A percentile compares a stretch with the other conserved stretches of the same genome.
These are phyloP conservation scores for Zygogramma bicolorata DNA, from an alignment of 2,888 invertebrate genomes.

Conservation along the genomic window DNA sequence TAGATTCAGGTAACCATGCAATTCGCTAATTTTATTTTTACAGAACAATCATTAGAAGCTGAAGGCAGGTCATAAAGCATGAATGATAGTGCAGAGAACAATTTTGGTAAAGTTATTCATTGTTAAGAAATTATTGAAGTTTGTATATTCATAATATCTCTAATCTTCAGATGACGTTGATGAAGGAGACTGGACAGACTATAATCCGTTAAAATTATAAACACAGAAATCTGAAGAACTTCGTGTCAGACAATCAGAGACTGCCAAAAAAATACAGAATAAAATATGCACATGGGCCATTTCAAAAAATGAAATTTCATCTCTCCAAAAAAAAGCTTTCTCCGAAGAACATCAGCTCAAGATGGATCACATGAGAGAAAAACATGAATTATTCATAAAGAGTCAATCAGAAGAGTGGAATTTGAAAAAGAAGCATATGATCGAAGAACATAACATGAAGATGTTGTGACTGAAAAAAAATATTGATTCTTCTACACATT, in stretches of 20 bases:
- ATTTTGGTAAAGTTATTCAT: no score
- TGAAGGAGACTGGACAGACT: conserved; percentile 13
- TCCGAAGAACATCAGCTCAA: conserved; percentile 19
- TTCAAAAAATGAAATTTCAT: conserved; percentile 13
- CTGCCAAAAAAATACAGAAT: conserved; percentile 12
- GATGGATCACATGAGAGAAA: conserved; percentile 12
- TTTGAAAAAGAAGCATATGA: conserved; percentile 18
- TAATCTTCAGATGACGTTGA: conserved; percentile 8
- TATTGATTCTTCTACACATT: no score
- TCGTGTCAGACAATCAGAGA: conserved; percentile 13
- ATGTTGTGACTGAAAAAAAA: no score
- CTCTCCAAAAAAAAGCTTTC: conserved; percentile 18
- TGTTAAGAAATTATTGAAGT: neutral
- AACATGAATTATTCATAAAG: conserved; percentile 13
- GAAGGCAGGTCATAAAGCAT: no score
- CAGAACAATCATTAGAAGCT: no score
- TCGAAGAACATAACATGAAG: conserved; percentile 10
- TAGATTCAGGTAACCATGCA: no score
- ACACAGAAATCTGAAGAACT: conserved; percentile 16
- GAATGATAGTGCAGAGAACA: no score
- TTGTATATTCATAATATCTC: neutral
- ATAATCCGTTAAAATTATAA: neutral
- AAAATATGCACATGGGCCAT: conserved; percentile 17
- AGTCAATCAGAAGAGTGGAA: conserved; percentile 14
- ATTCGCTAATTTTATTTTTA: no score